These are phyloP conservation scores for Epinotia brunnichana DNA, from an alignment of 2,888 invertebrate species.

Conservation along the genomic window DNA sequence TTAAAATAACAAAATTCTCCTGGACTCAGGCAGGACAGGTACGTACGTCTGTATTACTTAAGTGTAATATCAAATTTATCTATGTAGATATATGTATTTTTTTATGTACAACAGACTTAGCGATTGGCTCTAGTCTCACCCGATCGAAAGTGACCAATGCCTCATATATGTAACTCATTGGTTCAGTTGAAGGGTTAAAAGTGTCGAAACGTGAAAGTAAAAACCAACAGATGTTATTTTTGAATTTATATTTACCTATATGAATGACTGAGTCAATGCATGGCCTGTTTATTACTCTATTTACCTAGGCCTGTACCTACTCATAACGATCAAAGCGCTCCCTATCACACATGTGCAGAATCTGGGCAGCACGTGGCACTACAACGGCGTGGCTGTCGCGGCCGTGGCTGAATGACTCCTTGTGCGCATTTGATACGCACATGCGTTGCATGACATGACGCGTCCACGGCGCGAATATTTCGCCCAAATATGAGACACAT, in stretches of 20 bases:
- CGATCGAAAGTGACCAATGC: too few species aligned
- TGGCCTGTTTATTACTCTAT: constrained; percentile 11
- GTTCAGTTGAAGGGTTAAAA: too few species aligned
- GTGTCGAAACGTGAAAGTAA: too few species aligned
- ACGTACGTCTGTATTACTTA: too few species aligned
- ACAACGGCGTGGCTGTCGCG: constrained; percentile 57
- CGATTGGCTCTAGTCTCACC: too few species aligned
- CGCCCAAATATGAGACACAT: constrained; percentile 12
- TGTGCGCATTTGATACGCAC: constrained; percentile 69
- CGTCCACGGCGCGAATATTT: constrained; percentile 13
- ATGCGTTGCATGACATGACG: constrained; percentile 62
- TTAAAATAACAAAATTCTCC: too few species aligned
- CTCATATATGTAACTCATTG: too few species aligned
- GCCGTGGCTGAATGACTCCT: constrained; percentile 68
- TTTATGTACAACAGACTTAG: too few species aligned
- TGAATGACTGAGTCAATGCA: background rate
- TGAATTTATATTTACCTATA: background rate
- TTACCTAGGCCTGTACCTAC: constrained; percentile 25
- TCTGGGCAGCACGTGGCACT: constrained; percentile 72
- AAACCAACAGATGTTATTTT: background rate
- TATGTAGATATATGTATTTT: too few species aligned
- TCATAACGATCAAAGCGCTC: constrained; percentile 49
- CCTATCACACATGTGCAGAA: constrained; percentile 59
- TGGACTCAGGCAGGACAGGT: too few species aligned
- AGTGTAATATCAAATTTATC: too few species aligned